Evolutionary conservation across 2,888 invertebrate species (phyloP).

Genomic region (Mimumesa dahlbomi): DNA sequence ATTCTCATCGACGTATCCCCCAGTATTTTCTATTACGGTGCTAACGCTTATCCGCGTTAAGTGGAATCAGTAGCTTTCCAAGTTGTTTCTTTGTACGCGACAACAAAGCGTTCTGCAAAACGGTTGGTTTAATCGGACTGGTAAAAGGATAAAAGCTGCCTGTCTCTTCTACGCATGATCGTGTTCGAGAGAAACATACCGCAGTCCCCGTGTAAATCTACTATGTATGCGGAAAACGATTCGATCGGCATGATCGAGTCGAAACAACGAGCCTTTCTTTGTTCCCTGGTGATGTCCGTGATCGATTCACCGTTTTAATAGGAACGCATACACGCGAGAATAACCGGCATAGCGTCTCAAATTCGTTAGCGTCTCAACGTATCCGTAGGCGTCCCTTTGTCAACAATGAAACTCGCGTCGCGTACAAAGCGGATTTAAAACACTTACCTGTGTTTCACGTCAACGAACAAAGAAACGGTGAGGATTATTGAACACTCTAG

Average conservation of each 20-base stretch:
- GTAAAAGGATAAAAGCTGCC: constrained; percentile 2
- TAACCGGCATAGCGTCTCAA: constrained; percentile 42
- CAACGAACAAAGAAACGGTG: constrained; percentile 28
- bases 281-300: constrained; percentile 13
- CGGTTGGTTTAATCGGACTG: constrained; percentile 9
- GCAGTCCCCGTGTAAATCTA: constrained; percentile 37
- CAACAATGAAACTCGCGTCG: too few relatives aligned
- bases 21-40: too few relatives aligned
- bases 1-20: too few relatives aligned
- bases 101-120: constrained; percentile 1
- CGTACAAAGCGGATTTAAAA: too few relatives aligned
- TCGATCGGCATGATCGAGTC: constrained; percentile 3
- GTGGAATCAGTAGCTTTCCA: too few relatives aligned
- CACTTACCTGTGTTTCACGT: constrained; percentile 36
- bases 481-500: constrained; percentile 2
- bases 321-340: not conserved
- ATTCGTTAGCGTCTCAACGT: constrained; percentile 35
- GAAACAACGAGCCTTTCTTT: constrained; percentile 19
- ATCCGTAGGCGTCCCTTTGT: too few relatives aligned
- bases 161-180: constrained; percentile 53
- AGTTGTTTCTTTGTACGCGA: not conserved
- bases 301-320: constrained; percentile 1
- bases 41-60: too few relatives aligned
- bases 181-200: constrained; percentile 32
- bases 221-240: constrained; percentile 23